These are phyloP conservation scores for Alces alces DNA, from an alignment of 2,113 vertebrate species.

Conservation along the genomic window DNA sequence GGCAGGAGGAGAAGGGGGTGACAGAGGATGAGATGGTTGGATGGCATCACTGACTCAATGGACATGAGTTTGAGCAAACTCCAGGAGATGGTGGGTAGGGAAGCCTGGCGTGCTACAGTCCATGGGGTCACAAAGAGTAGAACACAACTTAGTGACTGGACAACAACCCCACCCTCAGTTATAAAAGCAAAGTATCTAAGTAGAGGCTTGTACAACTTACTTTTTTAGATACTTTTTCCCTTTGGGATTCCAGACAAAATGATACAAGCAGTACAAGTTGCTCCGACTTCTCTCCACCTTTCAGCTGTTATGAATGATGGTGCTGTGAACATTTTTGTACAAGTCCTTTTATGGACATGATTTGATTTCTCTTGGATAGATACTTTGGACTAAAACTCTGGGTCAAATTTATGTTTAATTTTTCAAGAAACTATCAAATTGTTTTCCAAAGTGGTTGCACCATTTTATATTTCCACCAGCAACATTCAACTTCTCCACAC, in stretches of 20 bases:
- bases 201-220: neutral
- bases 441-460: neutral
- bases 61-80: neutral
- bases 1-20: neutral
- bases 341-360: neutral
- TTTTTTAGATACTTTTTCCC: neutral
- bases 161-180: neutral
- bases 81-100: neutral
- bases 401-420: neutral
- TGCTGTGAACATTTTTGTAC: neutral
- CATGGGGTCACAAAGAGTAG: neutral
- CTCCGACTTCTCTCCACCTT: neutral
- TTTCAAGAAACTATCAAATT: neutral
- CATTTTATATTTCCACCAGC: neutral
- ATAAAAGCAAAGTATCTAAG: neutral
- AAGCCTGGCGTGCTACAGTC: neutral
- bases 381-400: neutral
- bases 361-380: neutral
- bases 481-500: neutral
- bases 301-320: neutral
- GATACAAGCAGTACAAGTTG: neutral
- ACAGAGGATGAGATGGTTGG: neutral
- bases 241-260: neutral
- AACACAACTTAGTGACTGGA: neutral
- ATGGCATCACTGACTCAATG: neutral